These are phyloP conservation scores for Chaetophractus vellerosus DNA, from an alignment of 2,797 vertebrate genomes.

Conservation along the genomic window DNA sequence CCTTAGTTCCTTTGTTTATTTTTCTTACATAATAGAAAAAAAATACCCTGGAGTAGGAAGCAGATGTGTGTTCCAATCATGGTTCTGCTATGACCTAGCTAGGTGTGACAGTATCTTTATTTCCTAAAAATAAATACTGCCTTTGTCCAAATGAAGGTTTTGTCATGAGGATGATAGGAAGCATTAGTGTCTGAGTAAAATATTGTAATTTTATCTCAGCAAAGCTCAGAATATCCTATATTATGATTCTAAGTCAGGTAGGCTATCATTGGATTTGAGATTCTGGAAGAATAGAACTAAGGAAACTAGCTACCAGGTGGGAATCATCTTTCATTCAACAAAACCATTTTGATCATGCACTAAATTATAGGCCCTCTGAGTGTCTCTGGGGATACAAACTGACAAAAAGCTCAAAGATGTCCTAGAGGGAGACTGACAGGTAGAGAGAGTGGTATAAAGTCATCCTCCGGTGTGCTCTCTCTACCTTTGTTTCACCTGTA, in stretches of 20 bases:
- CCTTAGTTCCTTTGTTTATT: background rate
- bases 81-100: background rate
- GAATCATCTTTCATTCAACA: background rate
- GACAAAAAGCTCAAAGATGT: background rate
- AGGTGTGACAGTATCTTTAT: background rate
- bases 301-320: background rate
- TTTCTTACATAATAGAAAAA: conserved; percentile 47
- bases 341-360: background rate
- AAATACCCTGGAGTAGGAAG: background rate
- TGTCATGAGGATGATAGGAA: conserved; percentile 1
- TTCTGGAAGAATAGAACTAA: background rate
- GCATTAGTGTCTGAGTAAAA: background rate
- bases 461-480: too few relatives aligned
- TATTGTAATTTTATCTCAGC: background rate
- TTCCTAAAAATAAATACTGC: conserved; percentile 27
- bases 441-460: background rate
- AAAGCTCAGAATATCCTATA: background rate
- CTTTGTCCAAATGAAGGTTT: background rate
- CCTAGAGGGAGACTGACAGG: background rate
- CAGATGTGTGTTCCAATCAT: background rate
- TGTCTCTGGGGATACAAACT: background rate
- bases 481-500: background rate
- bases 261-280: background rate
- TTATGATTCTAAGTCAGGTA: background rate
- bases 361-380: background rate